A percentile compares a stretch with the other conserved stretches of the same genome.
These are phyloP conservation scores for Herminia tarsipennalis DNA, from an alignment of 2,888 invertebrate species.

Conservation along the genomic window DNA sequence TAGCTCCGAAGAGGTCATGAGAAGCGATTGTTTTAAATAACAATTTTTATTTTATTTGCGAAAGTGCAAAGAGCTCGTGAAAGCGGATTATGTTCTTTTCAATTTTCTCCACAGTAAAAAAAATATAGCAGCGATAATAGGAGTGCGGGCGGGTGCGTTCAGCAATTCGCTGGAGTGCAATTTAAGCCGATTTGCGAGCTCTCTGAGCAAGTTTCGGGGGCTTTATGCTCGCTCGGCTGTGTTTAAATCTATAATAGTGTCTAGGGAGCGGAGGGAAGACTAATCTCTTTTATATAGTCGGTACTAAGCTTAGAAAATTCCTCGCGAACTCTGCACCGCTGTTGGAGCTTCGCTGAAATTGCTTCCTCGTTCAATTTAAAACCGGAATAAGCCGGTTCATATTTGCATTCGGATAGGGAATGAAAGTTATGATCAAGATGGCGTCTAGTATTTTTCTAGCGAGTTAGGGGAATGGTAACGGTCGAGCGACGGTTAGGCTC, in stretches of 20 bases:
- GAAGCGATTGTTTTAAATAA: constrained; percentile 63
- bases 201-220: constrained; percentile 59
- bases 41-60: constrained; percentile 64
- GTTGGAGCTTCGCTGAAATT: constrained; percentile 49
- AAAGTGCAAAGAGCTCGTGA: constrained; percentile 69
- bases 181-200: constrained; percentile 73
- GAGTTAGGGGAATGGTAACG: constrained; percentile 83
- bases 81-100: constrained; percentile 67
- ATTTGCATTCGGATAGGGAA: constrained; percentile 61
- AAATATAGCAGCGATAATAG: constrained; percentile 34
- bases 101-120: constrained; percentile 60
- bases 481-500: constrained; percentile 84
- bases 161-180: constrained; percentile 62
- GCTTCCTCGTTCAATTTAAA: constrained; percentile 72
- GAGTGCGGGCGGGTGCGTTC: constrained; percentile 41
- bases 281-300: constrained; percentile 71
- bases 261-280: constrained; percentile 58
- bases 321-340: constrained; percentile 45
- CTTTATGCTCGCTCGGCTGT: constrained; percentile 57
- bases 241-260: constrained; percentile 66
- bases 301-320: constrained; percentile 59
- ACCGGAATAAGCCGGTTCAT: constrained; percentile 57
- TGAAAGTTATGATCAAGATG: constrained; percentile 68
- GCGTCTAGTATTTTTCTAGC: constrained; percentile 82
- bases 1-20: constrained; percentile 57